Evolutionary conservation across 1,140 invertebrate species (phyloP).

Genomic region (Drosophila repleta): DNA sequence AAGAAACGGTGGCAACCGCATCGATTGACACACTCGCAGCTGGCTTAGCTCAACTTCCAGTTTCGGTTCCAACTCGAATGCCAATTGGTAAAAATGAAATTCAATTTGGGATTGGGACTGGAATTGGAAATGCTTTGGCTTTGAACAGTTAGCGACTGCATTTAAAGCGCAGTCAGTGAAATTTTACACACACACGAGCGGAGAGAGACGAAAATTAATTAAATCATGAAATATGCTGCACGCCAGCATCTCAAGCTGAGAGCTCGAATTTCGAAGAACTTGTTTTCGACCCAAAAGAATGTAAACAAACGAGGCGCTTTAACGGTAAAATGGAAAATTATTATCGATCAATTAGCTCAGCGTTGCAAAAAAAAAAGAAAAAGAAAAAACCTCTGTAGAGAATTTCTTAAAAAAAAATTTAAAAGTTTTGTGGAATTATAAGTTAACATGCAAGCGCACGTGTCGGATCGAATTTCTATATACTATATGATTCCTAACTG

Average conservation of each 20-base stretch:
- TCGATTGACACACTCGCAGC: neutral
- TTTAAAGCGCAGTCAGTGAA: slow-evolving; percentile 61
- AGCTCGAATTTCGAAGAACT: slow-evolving; percentile 18
- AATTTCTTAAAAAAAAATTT: neutral
- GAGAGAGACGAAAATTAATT: slow-evolving; percentile 60
- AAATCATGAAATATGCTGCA: slow-evolving; percentile 75
- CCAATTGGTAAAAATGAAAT: neutral
- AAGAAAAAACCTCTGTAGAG: neutral
- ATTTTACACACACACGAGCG: slow-evolving; percentile 45
- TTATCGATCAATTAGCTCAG: slow-evolving; percentile 82
- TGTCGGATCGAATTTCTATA: slow-evolving; percentile 24
- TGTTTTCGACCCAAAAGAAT: slow-evolving; percentile 54
- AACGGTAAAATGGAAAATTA: slow-evolving; percentile 83
- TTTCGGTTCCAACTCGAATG: neutral
- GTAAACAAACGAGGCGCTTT: slow-evolving; percentile 82
- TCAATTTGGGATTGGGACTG: neutral
- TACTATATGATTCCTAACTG: slow-evolving; percentile 26
- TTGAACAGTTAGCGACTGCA: slow-evolving; percentile 63
- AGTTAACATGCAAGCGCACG: slow-evolving; percentile 58
- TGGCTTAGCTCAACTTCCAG: too few relatives aligned
- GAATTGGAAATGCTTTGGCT: slow-evolving; percentile 21
- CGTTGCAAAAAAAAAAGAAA: slow-evolving; percentile 62
- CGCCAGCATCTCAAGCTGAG: slow-evolving; percentile 31
- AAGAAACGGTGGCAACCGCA: neutral
- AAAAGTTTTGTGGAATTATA: slow-evolving; percentile 1